Conservation (phyloP, 2,888 invertebrate genomes). For the Drosophila peninsularis region DNA sequence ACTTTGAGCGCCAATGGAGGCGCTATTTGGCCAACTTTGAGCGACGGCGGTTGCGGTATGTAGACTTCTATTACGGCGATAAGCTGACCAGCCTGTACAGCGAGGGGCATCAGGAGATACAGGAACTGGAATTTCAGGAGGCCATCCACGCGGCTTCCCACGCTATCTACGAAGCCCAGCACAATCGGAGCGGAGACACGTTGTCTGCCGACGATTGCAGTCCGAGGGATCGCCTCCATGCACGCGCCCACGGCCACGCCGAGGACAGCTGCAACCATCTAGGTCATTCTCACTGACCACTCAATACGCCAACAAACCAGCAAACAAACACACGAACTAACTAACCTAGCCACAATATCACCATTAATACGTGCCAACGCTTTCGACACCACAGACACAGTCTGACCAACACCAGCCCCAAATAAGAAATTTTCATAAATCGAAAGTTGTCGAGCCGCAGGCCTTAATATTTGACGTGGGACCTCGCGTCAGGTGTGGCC, state of each 20-base stretch:
- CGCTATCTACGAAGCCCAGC: not conserved
- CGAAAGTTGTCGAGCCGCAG: constrained; percentile 21
- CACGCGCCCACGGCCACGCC: not conserved
- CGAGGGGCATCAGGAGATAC: constrained; percentile 3
- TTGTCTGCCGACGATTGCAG: not conserved
- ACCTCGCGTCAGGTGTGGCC: constrained; percentile 19
- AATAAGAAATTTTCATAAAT: constrained; percentile 32
- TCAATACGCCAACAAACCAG: not conserved
- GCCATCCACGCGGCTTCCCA: not conserved
- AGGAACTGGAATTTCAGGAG: constrained; percentile 3
- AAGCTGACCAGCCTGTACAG: not conserved
- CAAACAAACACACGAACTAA: not conserved
- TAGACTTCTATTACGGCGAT: constrained; percentile 5
- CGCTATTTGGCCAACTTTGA: constrained; percentile 30
- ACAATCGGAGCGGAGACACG: not conserved
- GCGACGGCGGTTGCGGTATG: constrained; percentile 14
- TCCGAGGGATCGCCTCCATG: not conserved
- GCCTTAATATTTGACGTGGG: constrained; percentile 52
- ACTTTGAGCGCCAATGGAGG: constrained; percentile 42
- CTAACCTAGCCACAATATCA: too few species aligned
- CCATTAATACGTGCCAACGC: not conserved
- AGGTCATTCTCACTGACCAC: constrained; percentile 43
- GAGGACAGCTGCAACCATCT: constrained; percentile 32
- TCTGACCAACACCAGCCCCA: not conserved
- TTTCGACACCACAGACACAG: not conserved